Conservation (phyloP, 2,888 invertebrate genomes). For the Acheta domesticus region DNA sequence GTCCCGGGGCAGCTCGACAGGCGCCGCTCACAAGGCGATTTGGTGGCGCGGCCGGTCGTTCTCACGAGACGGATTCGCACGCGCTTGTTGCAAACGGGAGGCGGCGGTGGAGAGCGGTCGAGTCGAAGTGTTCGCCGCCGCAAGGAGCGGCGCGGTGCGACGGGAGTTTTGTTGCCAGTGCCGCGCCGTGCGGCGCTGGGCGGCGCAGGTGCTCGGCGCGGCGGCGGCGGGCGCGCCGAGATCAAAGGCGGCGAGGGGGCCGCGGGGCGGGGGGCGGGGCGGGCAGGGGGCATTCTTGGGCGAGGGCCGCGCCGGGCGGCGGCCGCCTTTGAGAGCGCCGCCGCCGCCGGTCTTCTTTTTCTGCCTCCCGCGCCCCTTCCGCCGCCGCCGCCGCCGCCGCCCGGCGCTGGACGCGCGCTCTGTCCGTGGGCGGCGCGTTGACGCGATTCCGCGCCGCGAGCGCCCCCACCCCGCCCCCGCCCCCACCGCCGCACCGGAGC, state of each 20-base stretch:
- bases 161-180: not conserved
- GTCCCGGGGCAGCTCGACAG: no score
- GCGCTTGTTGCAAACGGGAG: no score
- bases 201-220: not conserved
- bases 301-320: not conserved
- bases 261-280: not conserved
- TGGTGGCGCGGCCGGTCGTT: no score
- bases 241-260: constrained; percentile 18
- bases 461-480: constrained; percentile 20
- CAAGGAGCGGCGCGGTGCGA: not conserved
- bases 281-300: constrained; percentile 10
- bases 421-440: constrained; percentile 19
- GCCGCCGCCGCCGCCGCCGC: constrained; percentile 19
- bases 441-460: not conserved
- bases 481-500: not conserved
- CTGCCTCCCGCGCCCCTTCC: constrained; percentile 11
- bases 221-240: constrained; percentile 4
- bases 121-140: no score
- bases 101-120: no score
- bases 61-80: no score
- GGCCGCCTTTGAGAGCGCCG: not conserved
- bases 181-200: not conserved
- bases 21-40: no score
- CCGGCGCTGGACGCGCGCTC: not conserved
- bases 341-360: constrained; percentile 20